Evolutionary conservation across 1,140 invertebrate genomes (phyloP).

Genomic region (Zaprionus nigranus): DNA sequence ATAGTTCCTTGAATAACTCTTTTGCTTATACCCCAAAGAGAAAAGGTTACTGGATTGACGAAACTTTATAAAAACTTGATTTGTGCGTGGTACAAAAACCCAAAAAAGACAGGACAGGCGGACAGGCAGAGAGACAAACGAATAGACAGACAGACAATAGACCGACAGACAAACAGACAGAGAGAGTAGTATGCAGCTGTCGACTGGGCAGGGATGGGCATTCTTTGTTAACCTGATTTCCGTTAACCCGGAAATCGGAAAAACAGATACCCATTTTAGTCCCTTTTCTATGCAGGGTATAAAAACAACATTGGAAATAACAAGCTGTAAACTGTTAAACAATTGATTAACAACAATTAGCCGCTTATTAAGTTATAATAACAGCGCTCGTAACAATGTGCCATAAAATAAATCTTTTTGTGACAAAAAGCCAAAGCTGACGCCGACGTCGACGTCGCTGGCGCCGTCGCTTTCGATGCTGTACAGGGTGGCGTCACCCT

Average conservation of each 20-base stretch:
- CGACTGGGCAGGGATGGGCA: too few species aligned
- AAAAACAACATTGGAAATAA: constrained; percentile 51
- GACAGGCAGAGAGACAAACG: too few species aligned
- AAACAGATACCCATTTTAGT: neutral
- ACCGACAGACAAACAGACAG: too few species aligned
- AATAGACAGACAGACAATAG: too few species aligned
- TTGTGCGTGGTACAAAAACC: neutral
- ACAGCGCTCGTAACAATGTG: constrained; percentile 55
- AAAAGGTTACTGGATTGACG: neutral
- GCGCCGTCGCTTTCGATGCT: neutral
- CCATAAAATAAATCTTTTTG: constrained; percentile 51
- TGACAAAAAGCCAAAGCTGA: constrained; percentile 63
- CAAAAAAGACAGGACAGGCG: too few species aligned
- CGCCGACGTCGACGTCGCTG: constrained; percentile 3
- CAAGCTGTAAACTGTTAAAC: constrained; percentile 79
- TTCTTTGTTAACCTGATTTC: neutral
- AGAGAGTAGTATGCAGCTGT: too few species aligned
- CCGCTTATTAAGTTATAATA: constrained; percentile 83
- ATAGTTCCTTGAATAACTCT: neutral
- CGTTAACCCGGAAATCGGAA: neutral
- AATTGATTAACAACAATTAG: constrained; percentile 83
- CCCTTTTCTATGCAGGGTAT: neutral
- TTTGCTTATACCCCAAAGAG: neutral
- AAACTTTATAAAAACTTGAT: neutral
- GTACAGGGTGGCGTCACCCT: neutral